These are phyloP conservation scores for Hydrolagus affinis DNA, from an alignment of 2,113 vertebrate genomes.

Conservation along the genomic window DNA sequence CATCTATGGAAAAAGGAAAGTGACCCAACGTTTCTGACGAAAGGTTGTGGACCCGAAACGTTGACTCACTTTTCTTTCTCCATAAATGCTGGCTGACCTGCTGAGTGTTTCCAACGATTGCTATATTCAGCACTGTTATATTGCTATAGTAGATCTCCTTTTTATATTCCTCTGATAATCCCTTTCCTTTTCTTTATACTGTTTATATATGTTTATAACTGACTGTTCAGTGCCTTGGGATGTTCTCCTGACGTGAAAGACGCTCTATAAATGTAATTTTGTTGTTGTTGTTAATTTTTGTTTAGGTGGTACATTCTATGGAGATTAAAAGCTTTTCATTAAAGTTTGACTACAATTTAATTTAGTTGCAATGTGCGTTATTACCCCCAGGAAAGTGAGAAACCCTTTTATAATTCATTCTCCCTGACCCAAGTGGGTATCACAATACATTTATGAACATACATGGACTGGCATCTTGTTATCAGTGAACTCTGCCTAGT, in stretches of 20 bases:
- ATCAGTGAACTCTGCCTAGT: not conserved
- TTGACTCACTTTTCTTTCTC: no score
- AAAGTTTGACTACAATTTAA: not conserved
- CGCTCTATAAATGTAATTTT: no score
- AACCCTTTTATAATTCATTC: not conserved
- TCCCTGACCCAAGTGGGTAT: not conserved
- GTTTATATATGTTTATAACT: no score
- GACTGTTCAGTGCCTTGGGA: no score
- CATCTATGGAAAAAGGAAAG: no score
- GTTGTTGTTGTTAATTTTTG: no score
- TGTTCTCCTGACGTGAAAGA: no score
- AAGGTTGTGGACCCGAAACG: no score
- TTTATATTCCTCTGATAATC: not conserved
- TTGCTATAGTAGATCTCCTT: not conserved
- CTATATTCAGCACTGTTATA: not conserved
- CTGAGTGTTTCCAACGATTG: no score
- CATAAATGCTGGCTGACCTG: no score
- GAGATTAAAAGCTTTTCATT: not conserved
- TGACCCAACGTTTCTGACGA: no score
- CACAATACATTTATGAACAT: not conserved
- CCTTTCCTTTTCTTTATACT: not conserved
- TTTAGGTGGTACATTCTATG: not conserved
- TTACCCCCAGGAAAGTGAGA: no score
- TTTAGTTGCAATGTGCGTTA: not conserved
- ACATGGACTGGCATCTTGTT: not conserved